Percentiles rank a stretch among this genome's conserved stretches.
phyloP scores from a whole-genome alignment of 2,888 invertebrate species.

The Diaphora mendica region DNA sequence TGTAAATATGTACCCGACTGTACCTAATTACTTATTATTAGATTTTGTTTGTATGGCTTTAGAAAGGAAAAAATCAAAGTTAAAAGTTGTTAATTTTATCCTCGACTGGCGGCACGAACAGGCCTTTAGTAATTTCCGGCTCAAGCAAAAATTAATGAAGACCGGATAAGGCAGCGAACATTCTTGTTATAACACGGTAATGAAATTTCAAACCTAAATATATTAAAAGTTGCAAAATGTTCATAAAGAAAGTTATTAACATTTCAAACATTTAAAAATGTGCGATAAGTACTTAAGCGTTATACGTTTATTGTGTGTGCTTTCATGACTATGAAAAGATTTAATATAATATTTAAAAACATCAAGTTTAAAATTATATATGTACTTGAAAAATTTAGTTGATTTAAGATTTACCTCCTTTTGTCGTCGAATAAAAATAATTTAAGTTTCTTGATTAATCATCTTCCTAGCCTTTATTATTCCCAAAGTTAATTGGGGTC shows the following conservation, averaged over 20 bases:
- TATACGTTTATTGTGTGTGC: background rate
- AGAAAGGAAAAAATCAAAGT: background rate
- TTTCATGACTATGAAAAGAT: background rate
- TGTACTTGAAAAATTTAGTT: too few species aligned
- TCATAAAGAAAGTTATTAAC: background rate
- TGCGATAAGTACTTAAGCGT: background rate
- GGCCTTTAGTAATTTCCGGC: constrained; percentile 39
- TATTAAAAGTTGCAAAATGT: background rate
- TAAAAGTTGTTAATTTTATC: constrained; percentile 12
- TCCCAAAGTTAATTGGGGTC: too few species aligned
- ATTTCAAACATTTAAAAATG: background rate
- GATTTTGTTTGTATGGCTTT: background rate
- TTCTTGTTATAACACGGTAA: constrained; percentile 16
- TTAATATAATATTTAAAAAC: background rate
- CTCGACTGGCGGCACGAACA: constrained; percentile 1
- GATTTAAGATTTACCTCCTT: too few species aligned
- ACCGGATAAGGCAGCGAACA: constrained; percentile 28
- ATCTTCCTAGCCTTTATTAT: too few species aligned
- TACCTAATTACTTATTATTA: background rate
- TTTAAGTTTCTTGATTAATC: too few species aligned
- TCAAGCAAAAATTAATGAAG: constrained; percentile 39
- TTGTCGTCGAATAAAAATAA: too few species aligned
- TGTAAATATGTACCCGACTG: background rate
- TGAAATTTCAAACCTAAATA: constrained; percentile 17
- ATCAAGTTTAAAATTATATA: too few species aligned